These are phyloP conservation scores for Cephus runcator DNA, from an alignment of 2,888 invertebrate genomes.

Conservation along the genomic window DNA sequence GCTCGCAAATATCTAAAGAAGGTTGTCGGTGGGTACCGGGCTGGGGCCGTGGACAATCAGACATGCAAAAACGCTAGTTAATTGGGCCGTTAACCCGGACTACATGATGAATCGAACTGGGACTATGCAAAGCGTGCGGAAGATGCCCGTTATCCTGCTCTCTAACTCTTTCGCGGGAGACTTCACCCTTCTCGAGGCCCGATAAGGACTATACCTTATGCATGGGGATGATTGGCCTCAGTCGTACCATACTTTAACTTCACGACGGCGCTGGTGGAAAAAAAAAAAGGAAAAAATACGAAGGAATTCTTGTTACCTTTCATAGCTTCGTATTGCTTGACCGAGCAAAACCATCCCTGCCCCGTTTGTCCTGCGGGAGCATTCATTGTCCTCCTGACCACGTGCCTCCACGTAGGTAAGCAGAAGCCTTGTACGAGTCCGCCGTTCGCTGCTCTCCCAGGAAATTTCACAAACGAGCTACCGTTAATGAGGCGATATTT, in stretches of 20 bases:
- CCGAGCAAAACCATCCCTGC: not conserved
- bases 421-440: not conserved
- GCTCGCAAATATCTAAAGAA: conserved; percentile 10
- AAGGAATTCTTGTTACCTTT: not conserved
- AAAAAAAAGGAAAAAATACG: not conserved
- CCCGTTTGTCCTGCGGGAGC: not conserved
- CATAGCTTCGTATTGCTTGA: not conserved
- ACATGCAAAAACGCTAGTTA: conserved; percentile 55
- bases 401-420: not conserved
- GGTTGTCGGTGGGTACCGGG: conserved; percentile 15
- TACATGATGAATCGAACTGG: conserved; percentile 52
- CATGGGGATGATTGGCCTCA: not conserved
- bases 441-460: not conserved
- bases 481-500: conserved; percentile 50
- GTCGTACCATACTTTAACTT: not conserved
- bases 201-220: not conserved
- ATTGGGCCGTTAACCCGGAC: conserved; percentile 49
- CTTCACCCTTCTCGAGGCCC: not conserved
- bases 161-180: not conserved
- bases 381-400: conserved; percentile 2
- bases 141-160: conserved; percentile 20
- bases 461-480: conserved; percentile 28
- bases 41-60: conserved; percentile 44
- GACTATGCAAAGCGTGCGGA: conserved; percentile 27
- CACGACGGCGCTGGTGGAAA: not conserved